These are phyloP conservation scores for Anastatus disparis DNA, from an alignment of 1,140 invertebrate genomes.

Conservation along the genomic window DNA sequence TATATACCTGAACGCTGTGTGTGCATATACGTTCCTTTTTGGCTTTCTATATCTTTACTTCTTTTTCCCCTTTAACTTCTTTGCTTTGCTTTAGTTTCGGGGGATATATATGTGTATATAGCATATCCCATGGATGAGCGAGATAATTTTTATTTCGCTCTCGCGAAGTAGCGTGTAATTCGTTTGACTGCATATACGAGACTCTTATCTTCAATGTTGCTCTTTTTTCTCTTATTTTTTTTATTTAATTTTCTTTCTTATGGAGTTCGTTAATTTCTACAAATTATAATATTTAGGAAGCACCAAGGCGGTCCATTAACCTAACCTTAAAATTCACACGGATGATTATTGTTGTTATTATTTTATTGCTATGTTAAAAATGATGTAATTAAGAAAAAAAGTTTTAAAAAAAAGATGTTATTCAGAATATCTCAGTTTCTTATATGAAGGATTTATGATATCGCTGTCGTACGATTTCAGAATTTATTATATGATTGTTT, in stretches of 20 bases:
- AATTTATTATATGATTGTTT: too few species aligned
- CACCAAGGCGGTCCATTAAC: too few species aligned
- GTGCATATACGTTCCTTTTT: too few species aligned
- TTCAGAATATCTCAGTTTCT: too few species aligned
- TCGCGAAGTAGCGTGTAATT: constrained; percentile 14
- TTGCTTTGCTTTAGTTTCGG: neutral
- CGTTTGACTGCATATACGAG: too few species aligned
- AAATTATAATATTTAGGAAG: constrained; percentile 23
- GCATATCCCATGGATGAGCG: too few species aligned
- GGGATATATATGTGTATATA: constrained; percentile 7
- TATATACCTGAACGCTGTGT: neutral
- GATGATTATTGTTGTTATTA: constrained; percentile 14
- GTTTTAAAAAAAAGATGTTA: too few species aligned
- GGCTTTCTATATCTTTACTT: neutral
- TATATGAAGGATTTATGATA: too few species aligned
- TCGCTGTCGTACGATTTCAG: too few species aligned
- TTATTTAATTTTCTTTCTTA: too few species aligned
- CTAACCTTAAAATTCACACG: constrained; percentile 7
- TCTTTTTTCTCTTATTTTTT: too few species aligned
- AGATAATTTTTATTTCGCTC: constrained; percentile 26
- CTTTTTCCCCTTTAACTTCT: neutral
- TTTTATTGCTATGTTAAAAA: neutral
- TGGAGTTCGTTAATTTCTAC: constrained; percentile 14
- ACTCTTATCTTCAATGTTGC: too few species aligned
- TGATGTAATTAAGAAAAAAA: constrained; percentile 12